Evolutionary conservation across 1,140 invertebrate species (phyloP), one percentile per base, ranked within the genome.

Genomic region (Drosophila nikananu): DNA sequence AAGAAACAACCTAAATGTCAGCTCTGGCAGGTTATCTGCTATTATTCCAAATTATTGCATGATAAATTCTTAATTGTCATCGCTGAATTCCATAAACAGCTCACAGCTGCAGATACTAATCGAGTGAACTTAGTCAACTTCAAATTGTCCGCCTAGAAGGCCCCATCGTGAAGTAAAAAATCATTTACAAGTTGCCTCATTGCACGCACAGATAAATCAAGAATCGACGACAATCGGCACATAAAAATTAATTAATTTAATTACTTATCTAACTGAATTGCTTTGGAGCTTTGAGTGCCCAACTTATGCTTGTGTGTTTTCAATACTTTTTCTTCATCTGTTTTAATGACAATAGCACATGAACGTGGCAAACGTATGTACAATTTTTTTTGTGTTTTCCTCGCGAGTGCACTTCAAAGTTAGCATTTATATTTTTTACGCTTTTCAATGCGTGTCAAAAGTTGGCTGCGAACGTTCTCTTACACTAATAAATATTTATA

Each of bases 201-300:
- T 79, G 76, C 70, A 82, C 70, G 64, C 63, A 80, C 59, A 78
- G 68, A 74, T 83, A 83, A 83, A 79, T 86, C 68, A 67, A 81
- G 64, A 66, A 66, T 66, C 60, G 66, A 79, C 64, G 57, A 77
- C 75, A 79, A 79, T 76, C 58, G 81, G 74, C 68, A 81, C 62
- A 86, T 86, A 77, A 72, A 86, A 86, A 75, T 80, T 86, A 86
- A 86, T 86, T 86, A 86, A 86, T 86, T 86, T 86, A 86, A 86
- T 86, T 86, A 86, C 83, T 86, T 86, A 86, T 82, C 83, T 67
- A 82, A 54, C 60, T 54, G 75, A 77, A 82, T 68, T 78, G 81
- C 80, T 75, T 79, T 55, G 60, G 27, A 61, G 54, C 58, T 52
- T 60, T 49, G 58, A 86, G 66, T 77, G 63, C 49, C 63, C 54